Base-by-base conservation (phyloP, 2,888 invertebrate species). In the Monoplex corrugatus region DNA sequence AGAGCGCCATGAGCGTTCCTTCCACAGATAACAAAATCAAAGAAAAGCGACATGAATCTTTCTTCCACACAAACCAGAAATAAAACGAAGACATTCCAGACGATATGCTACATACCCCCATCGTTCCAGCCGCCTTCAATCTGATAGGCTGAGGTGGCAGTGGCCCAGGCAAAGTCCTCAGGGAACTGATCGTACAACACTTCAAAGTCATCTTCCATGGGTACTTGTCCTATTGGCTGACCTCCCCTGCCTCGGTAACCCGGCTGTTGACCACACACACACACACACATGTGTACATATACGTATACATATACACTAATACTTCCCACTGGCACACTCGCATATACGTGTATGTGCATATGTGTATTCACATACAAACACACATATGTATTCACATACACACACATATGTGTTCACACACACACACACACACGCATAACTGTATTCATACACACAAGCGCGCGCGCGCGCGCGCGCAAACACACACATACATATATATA, bases 71-170 rank as follows among this genome's bases (percentile, higher is more conserved):
- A n/a, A n/a, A n/a, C n/a, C n/a, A n/a, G n/a, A n/a, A n/a, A n/a
- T n/a, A n/a, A n/a, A n/a, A n/a, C n/a, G n/a, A n/a, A n/a, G n/a
- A n/a, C n/a, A n/a, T n/a, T n/a, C n/a, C n/a, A n/a, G n/a, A n/a
- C n/a, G n/a, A n/a, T n/a, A n/a, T n/a, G n/a, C 2, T 19, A 45
- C 86, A 6, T 84, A 91, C 92, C 92, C 92, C 96, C 96, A 35
- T 96, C 96, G 93, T 97, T 97, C 97, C 97, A 97, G 13, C 96
- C 97, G 19, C 97, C 97, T 95, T 97, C 97, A 86, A 97, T 96
- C 95, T 97, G 97, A 94, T 97, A 97, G 57, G 97, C 95, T 2
- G 97, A 96, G 16, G 97, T 95, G 0, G 96, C 94, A 19, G 94
- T 90, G 28, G 94, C 93, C 94, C 94, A 95, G 43, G 90, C 89